A percentile compares a stretch with the other conserved stretches of the same genome.
Conservation (phyloP, 2,888 invertebrate species). For the Globia sparganii region DNA sequence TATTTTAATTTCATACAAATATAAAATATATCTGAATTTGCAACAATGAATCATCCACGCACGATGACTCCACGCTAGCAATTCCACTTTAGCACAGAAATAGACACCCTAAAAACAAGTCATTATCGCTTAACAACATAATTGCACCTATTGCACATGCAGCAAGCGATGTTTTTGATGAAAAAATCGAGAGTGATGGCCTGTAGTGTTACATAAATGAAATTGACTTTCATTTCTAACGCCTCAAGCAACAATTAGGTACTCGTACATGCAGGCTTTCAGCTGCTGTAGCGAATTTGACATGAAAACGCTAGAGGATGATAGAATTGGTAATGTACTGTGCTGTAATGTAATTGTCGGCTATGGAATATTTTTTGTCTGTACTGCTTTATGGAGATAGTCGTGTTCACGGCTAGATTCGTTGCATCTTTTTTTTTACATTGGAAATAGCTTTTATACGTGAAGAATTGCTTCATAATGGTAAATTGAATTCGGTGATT, state of each 20-base stretch:
- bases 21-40: not conserved
- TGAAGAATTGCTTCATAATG: no score
- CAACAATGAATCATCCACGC: not conserved
- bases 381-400: no score
- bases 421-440: not conserved
- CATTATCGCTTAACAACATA: conserved; percentile 29
- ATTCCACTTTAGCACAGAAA: not conserved
- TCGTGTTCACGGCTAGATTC: not conserved
- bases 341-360: not conserved
- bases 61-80: not conserved
- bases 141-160: conserved; percentile 16
- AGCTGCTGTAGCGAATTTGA: conserved; percentile 49
- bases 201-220: conserved; percentile 70
- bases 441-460: not conserved
- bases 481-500: no score
- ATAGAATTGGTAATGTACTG: not conserved
- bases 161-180: conserved; percentile 39
- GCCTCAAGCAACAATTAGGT: conserved; percentile 51
- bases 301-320: conserved; percentile 40
- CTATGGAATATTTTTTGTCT: not conserved
- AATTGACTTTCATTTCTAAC: conserved; percentile 71
- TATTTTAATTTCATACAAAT: not conserved
- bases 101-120: not conserved
- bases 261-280: conserved; percentile 51
- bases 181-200: conserved; percentile 69